Conservation (phyloP, 1,140 invertebrate species). For the Zaprionus inermis region DNA sequence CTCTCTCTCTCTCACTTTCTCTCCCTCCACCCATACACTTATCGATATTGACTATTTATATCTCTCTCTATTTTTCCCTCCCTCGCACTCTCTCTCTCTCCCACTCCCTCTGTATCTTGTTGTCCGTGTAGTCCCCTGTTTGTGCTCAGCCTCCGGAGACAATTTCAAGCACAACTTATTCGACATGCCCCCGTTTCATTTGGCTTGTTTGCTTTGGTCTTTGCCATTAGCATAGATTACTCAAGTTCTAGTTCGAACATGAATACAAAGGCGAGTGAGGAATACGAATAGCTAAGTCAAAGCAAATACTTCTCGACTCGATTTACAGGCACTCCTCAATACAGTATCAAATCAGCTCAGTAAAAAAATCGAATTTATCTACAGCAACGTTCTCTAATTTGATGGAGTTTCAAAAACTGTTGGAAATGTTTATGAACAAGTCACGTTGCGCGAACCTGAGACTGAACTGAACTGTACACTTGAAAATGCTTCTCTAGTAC, state of each 20-base stretch:
- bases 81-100: background rate
- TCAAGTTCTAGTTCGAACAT: conserved; percentile 11
- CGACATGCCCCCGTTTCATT: conserved; percentile 12
- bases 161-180: conserved; percentile 8
- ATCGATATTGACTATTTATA: conserved; percentile 40
- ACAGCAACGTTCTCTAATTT: background rate
- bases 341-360: background rate
- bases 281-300: background rate
- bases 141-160: background rate
- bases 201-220: conserved; percentile 10
- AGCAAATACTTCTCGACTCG: background rate
- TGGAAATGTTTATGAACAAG: too few species aligned
- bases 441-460: too few species aligned
- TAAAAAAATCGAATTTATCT: background rate
- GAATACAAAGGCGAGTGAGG: background rate
- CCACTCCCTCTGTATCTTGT: background rate
- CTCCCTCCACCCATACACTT: background rate
- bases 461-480: too few species aligned
- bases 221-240: conserved; percentile 32
- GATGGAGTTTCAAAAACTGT: too few species aligned
- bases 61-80: background rate
- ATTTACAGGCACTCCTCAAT: background rate
- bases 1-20: background rate
- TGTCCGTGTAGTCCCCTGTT: too few species aligned
- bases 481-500: too few species aligned